Conservation (phyloP, 2,113 vertebrate genomes). For the Petaurus breviceps region DNA sequence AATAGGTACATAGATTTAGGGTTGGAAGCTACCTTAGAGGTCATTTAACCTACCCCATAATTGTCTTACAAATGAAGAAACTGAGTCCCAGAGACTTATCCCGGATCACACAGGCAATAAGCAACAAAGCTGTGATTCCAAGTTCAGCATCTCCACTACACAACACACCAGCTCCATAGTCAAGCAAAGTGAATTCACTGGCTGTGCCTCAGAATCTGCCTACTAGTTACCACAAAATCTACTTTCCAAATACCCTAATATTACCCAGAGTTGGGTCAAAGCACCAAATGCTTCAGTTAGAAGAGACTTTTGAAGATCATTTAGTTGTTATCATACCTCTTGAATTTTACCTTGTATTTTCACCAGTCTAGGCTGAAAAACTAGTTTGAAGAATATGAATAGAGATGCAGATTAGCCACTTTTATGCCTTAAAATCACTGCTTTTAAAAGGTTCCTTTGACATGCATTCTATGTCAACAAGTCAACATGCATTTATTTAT, state of each 20-base stretch:
- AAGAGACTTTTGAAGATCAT: slow-evolving; percentile 33
- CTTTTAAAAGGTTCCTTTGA: slow-evolving; percentile 12
- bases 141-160: background rate
- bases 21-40: background rate
- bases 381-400: background rate
- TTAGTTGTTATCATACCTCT: background rate
- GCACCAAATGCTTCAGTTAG: slow-evolving; percentile 20
- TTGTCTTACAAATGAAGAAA: background rate
- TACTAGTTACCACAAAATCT: slow-evolving; percentile 36
- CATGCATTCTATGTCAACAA: background rate
- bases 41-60: background rate
- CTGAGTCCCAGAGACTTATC: background rate
- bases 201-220: background rate
- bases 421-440: background rate
- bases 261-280: slow-evolving; percentile 5
- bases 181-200: background rate
- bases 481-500: background rate
- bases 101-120: background rate
- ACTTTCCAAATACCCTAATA: slow-evolving; percentile 19
- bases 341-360: background rate
- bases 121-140: background rate
- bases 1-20: background rate
- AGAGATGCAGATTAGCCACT: background rate
- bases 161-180: background rate
- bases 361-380: background rate